These are phyloP conservation scores for Masnerella sp. DNA, from an alignment of 2,888 invertebrate species.

Conservation along the genomic window DNA sequence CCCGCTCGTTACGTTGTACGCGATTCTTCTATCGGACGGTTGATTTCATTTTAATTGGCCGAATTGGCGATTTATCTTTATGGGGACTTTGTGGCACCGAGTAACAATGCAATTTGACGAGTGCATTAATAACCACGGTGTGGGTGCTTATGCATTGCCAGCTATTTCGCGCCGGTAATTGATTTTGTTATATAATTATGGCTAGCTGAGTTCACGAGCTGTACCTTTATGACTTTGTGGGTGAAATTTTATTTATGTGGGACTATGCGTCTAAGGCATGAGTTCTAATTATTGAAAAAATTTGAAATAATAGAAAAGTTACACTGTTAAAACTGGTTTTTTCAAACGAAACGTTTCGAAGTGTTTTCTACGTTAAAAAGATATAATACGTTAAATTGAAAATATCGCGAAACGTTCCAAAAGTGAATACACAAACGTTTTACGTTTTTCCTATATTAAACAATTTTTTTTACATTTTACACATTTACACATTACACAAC, in stretches of 20 bases:
- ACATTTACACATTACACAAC: no score
- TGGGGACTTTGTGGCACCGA: neutral
- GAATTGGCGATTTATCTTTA: constrained; percentile 14
- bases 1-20: neutral
- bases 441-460: no score
- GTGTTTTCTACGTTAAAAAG: no score
- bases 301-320: no score
- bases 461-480: no score
- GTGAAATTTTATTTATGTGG: constrained; percentile 14
- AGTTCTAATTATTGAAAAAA: no score
- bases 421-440: no score
- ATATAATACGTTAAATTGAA: no score
- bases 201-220: constrained; percentile 46
- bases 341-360: no score
- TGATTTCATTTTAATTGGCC: constrained; percentile 5
- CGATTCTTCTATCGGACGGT: neutral
- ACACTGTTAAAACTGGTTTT: no score
- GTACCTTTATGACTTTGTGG: constrained; percentile 55
- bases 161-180: constrained; percentile 67
- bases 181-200: constrained; percentile 69
- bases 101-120: constrained; percentile 66
- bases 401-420: no score
- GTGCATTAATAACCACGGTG: constrained; percentile 71
- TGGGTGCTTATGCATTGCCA: constrained; percentile 61
- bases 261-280: no score